Evolutionary conservation across 2,113 vertebrate genomes (phyloP), one percentile per base, ranked within the genome.

Genomic region (Falcunculus frontatus): DNA sequence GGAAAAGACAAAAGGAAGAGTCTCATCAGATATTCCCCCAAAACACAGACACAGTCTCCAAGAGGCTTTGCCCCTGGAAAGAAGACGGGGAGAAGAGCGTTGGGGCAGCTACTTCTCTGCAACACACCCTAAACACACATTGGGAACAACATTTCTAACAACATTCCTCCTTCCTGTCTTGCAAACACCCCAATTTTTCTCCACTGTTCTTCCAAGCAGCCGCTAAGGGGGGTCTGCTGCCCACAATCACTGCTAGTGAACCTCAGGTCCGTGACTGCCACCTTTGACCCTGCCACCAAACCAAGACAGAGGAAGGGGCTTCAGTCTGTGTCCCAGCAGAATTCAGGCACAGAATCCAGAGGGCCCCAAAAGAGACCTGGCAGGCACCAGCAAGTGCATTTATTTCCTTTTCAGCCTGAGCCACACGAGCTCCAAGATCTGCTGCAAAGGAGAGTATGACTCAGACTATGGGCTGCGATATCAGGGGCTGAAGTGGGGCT

Each of bases 251-350:
- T 52, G 20, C 49, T 39, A 27, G 29, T 2, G 18, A 83, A 4
- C 35, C n/a, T 7, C 17, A 16, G 32, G 10, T 25, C 33, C 1
- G 0, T 6, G 50, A 47, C 44, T 35, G 37, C 25, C 18, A 6
- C 33, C 50, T 76, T 6, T 13, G 15, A 37, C 53, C 47, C 49
- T 44, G 26, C 44, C 37, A 20, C 57, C 67, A 88, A 55, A 23
- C 11, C 63, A 18, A 7, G 32, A 2, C 39, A 91, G 26, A 73
- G 49, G 14, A 81, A 67, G 47, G 13, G 7, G 20, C 27, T 70
- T 39, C 6, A 29, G 9, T 4, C 57, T 33, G 16, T 13, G 9
- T 32, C 25, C 52, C 73, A 29, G 50, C 9, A 83, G 87, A 80
- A 73, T 21, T 22, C 64, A 69, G 37, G 7, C 6, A 19, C 17